A percentile compares a stretch with the other conserved stretches of the same genome.
Conservation (phyloP, 2,797 vertebrate genomes). For the Myotis daubentonii region DNA sequence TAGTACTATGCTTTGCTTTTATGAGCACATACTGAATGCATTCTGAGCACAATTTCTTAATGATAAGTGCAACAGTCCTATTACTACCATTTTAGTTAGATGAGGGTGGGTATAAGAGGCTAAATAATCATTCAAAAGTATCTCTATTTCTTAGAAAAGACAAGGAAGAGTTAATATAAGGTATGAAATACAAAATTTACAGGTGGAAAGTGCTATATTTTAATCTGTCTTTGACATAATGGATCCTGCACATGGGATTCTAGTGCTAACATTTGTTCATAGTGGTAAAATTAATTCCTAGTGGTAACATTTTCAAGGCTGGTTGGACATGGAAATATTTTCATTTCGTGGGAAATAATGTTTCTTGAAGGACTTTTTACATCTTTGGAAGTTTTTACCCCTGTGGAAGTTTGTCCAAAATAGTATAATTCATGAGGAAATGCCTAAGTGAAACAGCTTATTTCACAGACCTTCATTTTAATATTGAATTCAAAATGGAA, state of each 20-base stretch:
- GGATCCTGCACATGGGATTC: slow-evolving; percentile 38
- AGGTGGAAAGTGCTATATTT: background rate
- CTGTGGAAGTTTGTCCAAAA: background rate
- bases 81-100: background rate
- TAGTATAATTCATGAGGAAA: slow-evolving; percentile 50
- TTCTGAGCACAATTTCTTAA: background rate
- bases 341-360: slow-evolving; percentile 14
- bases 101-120: background rate
- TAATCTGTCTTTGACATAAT: slow-evolving; percentile 38
- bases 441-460: slow-evolving; percentile 45
- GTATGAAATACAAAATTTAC: slow-evolving; percentile 10
- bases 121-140: slow-evolving; percentile 57
- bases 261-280: slow-evolving; percentile 37
- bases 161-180: background rate
- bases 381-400: background rate
- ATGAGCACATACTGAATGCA: background rate
- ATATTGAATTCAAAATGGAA: slow-evolving; percentile 25
- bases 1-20: background rate
- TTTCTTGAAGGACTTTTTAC: slow-evolving; percentile 57
- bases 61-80: background rate
- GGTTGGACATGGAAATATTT: slow-evolving; percentile 63
- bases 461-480: slow-evolving; percentile 43
- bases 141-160: background rate
- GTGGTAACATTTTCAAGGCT: slow-evolving; percentile 57
- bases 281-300: background rate